Percentiles rank a stretch among this genome's conserved stretches.
Conservation (phyloP, 2,797 vertebrate genomes). For the Helarctos malayanus region DNA sequence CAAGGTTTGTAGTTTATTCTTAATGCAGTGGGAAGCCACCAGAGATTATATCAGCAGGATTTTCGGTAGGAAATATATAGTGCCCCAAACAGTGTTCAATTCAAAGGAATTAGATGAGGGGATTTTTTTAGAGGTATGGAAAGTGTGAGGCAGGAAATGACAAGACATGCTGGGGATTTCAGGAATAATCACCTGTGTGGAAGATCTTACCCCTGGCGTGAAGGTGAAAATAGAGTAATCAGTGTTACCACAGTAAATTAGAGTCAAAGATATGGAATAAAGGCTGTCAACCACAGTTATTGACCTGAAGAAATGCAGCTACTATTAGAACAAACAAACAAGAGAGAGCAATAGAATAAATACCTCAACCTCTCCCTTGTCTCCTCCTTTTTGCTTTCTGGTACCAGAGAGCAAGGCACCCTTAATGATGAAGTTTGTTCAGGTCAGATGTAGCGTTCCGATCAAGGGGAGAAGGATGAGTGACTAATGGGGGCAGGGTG, state of each 20-base stretch:
- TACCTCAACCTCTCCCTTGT: not conserved
- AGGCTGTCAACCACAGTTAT: not conserved
- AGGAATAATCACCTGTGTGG: not conserved
- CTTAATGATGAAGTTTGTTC: rapidly evolving
- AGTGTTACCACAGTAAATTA: not conserved
- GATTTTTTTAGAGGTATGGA: not conserved
- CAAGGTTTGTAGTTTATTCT: not conserved
- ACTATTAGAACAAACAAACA: not conserved
- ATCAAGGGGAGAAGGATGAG: not conserved
- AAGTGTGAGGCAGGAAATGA: not conserved
- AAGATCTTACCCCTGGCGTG: not conserved
- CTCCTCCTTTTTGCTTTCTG: not conserved
- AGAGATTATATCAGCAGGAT: not conserved
- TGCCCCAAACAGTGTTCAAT: not conserved
- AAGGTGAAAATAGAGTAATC: not conserved
- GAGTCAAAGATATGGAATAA: not conserved
- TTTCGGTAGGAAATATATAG: not conserved
- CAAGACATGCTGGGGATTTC: not conserved
- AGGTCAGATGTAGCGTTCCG: not conserved
- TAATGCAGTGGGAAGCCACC: not conserved
- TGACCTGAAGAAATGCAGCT: not conserved
- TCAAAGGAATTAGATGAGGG: not conserved
- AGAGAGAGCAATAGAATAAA: not conserved
- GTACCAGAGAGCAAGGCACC: not conserved
- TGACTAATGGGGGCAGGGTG: rapidly evolving